These are phyloP conservation scores for Mesoligia furuncula DNA, from an alignment of 2,888 invertebrate species.

Conservation along the genomic window DNA sequence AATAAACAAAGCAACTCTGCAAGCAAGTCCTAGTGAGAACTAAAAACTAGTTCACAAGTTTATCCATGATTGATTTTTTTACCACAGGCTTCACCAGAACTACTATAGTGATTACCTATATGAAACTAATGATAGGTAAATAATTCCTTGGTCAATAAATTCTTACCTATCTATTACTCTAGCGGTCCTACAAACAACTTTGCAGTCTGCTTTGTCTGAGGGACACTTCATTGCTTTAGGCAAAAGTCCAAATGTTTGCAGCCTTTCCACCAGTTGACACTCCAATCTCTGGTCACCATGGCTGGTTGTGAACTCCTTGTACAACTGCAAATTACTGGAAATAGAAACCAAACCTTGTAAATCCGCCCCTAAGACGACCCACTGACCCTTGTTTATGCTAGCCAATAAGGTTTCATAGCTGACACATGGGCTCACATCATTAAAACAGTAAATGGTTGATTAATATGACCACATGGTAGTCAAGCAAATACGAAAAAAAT, in stretches of 20 bases:
- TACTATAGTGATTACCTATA: background rate
- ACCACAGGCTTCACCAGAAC: background rate
- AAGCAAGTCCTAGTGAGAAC: background rate
- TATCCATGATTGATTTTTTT: background rate
- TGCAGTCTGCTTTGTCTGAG: slow-evolving; percentile 75
- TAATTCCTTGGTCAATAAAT: background rate
- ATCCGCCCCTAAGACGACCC: too few species aligned
- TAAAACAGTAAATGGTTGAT: background rate
- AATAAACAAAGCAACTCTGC: background rate
- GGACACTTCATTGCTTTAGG: slow-evolving; percentile 76
- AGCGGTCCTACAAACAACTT: slow-evolving; percentile 77
- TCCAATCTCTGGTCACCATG: slow-evolving; percentile 76
- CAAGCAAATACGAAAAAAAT: too few species aligned
- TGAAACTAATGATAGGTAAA: background rate
- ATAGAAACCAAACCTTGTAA: slow-evolving; percentile 30
- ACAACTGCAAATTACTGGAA: slow-evolving; percentile 81
- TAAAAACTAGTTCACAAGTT: background rate
- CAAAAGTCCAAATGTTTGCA: slow-evolving; percentile 81
- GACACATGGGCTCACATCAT: background rate
- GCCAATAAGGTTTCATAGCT: background rate
- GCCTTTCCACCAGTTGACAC: slow-evolving; percentile 76
- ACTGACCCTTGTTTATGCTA: background rate
- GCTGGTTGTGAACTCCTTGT: slow-evolving; percentile 74
- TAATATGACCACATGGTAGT: background rate
- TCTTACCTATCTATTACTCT: slow-evolving; percentile 84